Evolutionary conservation across 37 sponge, comb jelly and placozoan species (phyloP), one percentile per base, ranked within the genome.

Genomic region (Tethya wilhelma): DNA sequence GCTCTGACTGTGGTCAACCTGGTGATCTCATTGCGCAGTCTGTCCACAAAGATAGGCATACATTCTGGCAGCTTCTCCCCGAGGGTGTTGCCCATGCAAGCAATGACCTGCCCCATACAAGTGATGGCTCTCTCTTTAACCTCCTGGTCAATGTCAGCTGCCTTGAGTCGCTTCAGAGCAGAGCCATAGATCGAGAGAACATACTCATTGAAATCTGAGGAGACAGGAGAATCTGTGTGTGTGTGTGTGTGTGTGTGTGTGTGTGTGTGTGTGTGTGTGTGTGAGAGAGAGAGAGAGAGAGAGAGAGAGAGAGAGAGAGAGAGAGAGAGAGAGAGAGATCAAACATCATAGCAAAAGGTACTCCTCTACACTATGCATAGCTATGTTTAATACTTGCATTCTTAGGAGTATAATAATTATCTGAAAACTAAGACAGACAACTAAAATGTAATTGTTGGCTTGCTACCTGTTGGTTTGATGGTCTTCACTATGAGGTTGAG

Each of bases 41-140:
- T 64, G 59, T 91, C 94, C 56, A 98, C 84, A 70, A 96, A 96
- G 44, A 98, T 91, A 29, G 96, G 94, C 56, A 94, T 82, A 44
- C 97, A 96, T 36, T 64, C 82, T 14, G 82, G 33, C 44, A 98
- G 87, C 53, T 98, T 63, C 1, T 63, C 32, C 32, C 38, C 17
- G 14, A 98, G 86, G 3, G 77, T 31, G 65, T 96, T 92, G 0
- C 97, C 99, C 34, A 98, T 58, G 57, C 74, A 74, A 20, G 88
- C 81, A 44, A 98, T 33, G 12, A 98, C 66, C 77, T 96, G 96
- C 28, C 97, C 94, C 97, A 96, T 98, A 86, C 96, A 95, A 5
- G 94, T 90, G 71, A 98, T 98, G 75, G 98, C 98, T 63, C 96
- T 80, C 63, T 98, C 98, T 81, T 98, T 98, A 37, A 98, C 98